Conservation (phyloP, 2,113 vertebrate species). For the Entomyzon cyanotis region DNA sequence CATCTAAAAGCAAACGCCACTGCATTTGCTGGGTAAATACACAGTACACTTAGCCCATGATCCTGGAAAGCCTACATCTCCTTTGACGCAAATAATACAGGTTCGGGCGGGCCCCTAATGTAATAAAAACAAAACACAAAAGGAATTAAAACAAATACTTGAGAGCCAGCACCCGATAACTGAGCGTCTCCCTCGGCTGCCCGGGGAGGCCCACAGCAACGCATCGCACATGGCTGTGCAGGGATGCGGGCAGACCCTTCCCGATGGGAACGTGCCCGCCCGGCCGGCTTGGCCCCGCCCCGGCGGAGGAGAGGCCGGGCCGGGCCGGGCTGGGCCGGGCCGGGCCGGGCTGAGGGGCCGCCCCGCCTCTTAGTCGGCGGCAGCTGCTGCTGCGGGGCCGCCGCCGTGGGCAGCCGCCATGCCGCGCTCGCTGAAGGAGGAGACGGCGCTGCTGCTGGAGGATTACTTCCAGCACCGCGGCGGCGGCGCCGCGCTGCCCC, state of each 20-base stretch:
- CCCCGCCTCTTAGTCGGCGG: too few relatives aligned
- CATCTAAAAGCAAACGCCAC: neutral
- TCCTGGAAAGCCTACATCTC: neutral
- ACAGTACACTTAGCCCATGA: accelerated
- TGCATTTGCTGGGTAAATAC: neutral
- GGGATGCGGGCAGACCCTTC: neutral
- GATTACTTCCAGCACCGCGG: too few relatives aligned
- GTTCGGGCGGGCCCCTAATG: neutral
- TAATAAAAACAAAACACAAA: neutral
- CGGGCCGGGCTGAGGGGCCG: too few relatives aligned
- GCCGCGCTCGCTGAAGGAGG: too few relatives aligned
- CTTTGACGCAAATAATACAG: neutral
- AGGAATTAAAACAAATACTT: neutral
- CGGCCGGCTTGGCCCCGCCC: neutral
- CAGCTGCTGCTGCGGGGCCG: too few relatives aligned
- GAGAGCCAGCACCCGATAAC: accelerated
- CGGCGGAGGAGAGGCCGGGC: neutral
- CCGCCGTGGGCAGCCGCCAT: too few relatives aligned
- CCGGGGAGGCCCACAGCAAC: accelerated
- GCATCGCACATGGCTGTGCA: accelerated
- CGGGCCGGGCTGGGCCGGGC: neutral
- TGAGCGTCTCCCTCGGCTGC: accelerated
- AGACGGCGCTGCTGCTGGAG: too few relatives aligned
- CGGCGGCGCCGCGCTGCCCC: too few relatives aligned
- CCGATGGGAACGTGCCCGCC: neutral